Evolutionary conservation across 1,140 invertebrate genomes (phyloP), one percentile per base, ranked within the genome.

Genomic region (Drosophila bocki): DNA sequence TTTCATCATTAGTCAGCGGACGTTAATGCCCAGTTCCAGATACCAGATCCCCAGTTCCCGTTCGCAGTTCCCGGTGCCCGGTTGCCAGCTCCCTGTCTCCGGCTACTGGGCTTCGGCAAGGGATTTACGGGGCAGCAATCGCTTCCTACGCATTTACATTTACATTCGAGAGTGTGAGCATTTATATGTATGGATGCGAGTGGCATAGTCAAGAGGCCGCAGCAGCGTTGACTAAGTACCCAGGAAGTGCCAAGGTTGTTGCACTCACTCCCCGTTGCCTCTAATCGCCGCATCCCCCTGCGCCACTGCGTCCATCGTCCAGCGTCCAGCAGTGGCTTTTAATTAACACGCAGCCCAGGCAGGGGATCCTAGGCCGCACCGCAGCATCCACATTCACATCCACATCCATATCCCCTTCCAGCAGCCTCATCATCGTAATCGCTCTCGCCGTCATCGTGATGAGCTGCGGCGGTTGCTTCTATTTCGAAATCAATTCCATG

Each of bases 181-280:
- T 67, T 62, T 79, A 59, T 79, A 79, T 71, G 39, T 57, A 63
- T 33, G 48, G 9, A 37, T 22, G 26, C 41, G 50, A 29, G 35
- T 26, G 80, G 51, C 60, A 80, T 64, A 76, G 88, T 87, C 84
- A 84, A 90, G 85, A 71, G 84, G 44, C 80, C 67, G 62, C 32
- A 65, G 68, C 35, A 58, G 79, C 70, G 79, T 79, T 90, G 84
- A 88, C 84, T 90, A 88, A 88, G 85, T 88, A 84, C 78, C 81
- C 84, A 88, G 85, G 84, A 88, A 88, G 87, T 90, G 85, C 80
- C 84, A 88, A 88, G 85, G 84, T 88, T 88, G 80, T 88, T 88
- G 84, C 83, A 83, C 84, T 86, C 82, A 86, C 78, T 83, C 62
- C 62, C 48, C 62, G 37, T 26, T 19, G 51, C 69, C 39, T 62